Evolutionary conservation across 2,113 vertebrate genomes (phyloP).

Genomic region (human): GRCh38 chr1:170809001-170809500

Average conservation of each 20-base stretch:
- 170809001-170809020: neutral
- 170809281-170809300: neutral
- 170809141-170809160: neutral
- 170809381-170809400: neutral
- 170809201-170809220: neutral
- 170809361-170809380: neutral
- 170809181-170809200: neutral
- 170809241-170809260: neutral
- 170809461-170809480: neutral
- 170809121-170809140: neutral
- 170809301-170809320: neutral
- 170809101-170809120: neutral
- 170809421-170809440: neutral
- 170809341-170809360: neutral
- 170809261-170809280: neutral
- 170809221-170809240: neutral
- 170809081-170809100: neutral
- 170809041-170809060: neutral
- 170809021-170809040: neutral
- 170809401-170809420: neutral
- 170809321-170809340: neutral
- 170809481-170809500: neutral
- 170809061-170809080: neutral
- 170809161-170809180: too few relatives aligned
- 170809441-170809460: neutral